These are phyloP conservation scores for Aviceda subcristata DNA, from an alignment of 2,113 vertebrate species.

Conservation along the genomic window DNA sequence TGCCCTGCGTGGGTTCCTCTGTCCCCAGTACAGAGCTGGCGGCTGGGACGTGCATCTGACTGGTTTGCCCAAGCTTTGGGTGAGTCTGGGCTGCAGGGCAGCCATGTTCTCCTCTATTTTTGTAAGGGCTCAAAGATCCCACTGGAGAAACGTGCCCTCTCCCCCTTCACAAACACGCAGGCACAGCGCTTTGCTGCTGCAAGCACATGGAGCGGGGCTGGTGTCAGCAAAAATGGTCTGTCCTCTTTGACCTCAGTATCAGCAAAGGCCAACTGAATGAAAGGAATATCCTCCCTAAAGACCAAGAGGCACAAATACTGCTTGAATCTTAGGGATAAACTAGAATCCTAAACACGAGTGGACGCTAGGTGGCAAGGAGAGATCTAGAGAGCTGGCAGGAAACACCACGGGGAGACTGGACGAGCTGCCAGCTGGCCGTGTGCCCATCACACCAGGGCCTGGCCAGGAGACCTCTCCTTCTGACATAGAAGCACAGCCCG, in stretches of 20 bases:
- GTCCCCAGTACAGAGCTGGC: not conserved
- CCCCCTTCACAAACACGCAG: not conserved
- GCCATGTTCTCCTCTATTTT: accelerated
- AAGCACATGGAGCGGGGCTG: not conserved
- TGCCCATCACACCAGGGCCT: not conserved
- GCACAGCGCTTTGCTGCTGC: not conserved
- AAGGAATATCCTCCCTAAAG: not conserved
- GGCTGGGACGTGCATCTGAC: accelerated
- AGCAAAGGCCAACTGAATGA: not conserved
- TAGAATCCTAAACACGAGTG: not conserved
- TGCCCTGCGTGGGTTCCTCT: not conserved
- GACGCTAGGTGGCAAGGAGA: not conserved
- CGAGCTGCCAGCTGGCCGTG: not conserved
- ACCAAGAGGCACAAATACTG: not conserved
- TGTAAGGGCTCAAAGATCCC: not conserved
- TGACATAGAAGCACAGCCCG: not conserved
- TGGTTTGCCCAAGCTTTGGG: not conserved
- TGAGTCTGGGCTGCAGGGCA: not conserved
- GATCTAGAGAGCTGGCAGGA: not conserved
- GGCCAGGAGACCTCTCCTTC: not conserved
- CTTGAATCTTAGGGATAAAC: not conserved
- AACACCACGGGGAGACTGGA: accelerated
- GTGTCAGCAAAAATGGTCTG: not conserved
- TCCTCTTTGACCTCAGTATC: not conserved
- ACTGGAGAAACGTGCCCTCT: not conserved